These are phyloP conservation scores for Bolinopsis microptera DNA, from an alignment of 37 sponge, comb jelly and placozoan genomes.

Conservation along the genomic window DNA sequence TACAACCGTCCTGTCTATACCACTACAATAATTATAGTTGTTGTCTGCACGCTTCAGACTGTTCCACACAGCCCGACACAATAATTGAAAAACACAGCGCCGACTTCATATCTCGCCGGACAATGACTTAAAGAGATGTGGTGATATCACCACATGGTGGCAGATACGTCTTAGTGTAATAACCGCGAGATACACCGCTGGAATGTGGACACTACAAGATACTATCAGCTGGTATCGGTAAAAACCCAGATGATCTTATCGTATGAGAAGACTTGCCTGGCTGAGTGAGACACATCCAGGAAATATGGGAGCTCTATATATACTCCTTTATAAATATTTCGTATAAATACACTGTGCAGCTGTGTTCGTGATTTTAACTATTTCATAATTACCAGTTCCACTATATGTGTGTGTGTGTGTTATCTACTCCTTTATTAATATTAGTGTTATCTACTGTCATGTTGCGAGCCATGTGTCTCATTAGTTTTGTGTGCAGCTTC, in stretches of 20 bases:
- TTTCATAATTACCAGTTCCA: background rate
- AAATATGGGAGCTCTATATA: background rate
- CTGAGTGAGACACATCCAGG: background rate
- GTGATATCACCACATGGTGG: background rate
- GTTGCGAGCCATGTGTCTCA: too few species aligned
- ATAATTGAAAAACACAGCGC: background rate
- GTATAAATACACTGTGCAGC: background rate
- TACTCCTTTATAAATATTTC: too few species aligned
- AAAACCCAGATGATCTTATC: background rate
- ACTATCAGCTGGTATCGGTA: background rate
- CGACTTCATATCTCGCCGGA: background rate
- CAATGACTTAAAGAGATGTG: background rate
- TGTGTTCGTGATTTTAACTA: background rate
- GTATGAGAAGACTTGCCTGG: background rate
- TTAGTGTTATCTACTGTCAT: too few species aligned
- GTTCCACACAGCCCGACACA: background rate
- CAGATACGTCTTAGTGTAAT: background rate
- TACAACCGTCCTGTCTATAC: background rate
- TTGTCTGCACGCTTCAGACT: background rate
- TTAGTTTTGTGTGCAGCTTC: too few species aligned
- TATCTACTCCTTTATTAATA: too few species aligned
- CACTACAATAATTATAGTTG: background rate
- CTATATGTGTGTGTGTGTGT: too few species aligned
- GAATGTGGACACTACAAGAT: background rate
- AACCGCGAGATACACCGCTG: background rate